Base-by-base conservation (phyloP, 2,888 invertebrate genomes). In the Zhuqinia jingwanae region DNA sequence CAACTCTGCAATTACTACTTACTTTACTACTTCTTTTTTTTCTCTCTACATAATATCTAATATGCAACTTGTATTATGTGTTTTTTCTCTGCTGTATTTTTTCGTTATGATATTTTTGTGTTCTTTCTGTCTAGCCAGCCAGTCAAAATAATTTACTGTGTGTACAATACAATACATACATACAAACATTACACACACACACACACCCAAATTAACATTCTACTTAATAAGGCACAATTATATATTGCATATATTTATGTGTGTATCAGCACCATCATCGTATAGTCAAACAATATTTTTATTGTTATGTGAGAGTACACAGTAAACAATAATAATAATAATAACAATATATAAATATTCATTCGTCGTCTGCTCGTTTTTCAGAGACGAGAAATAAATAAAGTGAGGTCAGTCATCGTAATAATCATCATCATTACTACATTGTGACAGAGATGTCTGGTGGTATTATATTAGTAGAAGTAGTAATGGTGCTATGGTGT, bases 281-380 rank as follows among this genome's bases (percentile, higher is more conserved):
- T 30, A 58, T 58, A 58, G n/a, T n/a, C 53, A 58, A 58, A 27
- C 30, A 36, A 30, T 65, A 30, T 65, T 60, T 30, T 60, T 60
- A 30, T 60, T 65, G 17, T 30, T 65, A 17, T 6, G 36, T 65
- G 36, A 36, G 13, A 5, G 2, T 13, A 50, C 50, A 50, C 50
- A 15, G 42, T 42, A 68, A 68, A 45, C 45, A 68, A 68, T 6
- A 36, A n/a, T n/a, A n/a, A n/a, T n/a, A n/a, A n/a, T 6, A 36
- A 36, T 68, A 68, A 68, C 45, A 68, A 45, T 17, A 45, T 45
- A 56, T 75, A 75, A 75, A 75, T 75, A 68, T 68, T 68, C 68
- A 68, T 68, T 8, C 65, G 68, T 68, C 25, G 68, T 68, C 68
- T 42, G 68, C 22, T 68, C 68, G 45, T 42, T 45, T 45, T 68